A percentile compares a stretch with the other conserved stretches of the same genome.
Evolutionary conservation across 2,888 invertebrate species (phyloP).

Genomic region (Anthophora plumipes): DNA sequence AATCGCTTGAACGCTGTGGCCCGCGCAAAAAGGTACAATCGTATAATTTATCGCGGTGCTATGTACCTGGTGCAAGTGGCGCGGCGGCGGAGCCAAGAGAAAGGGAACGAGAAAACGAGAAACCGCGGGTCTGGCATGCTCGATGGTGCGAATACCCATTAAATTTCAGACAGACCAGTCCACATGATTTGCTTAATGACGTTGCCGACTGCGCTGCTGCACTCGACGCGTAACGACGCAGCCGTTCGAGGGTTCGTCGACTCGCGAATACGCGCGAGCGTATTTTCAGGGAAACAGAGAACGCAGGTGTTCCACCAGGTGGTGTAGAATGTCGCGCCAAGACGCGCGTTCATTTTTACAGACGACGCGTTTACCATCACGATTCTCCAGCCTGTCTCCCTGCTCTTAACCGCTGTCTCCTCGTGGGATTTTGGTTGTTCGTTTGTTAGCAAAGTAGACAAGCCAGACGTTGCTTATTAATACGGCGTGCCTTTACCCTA

Average conservation of each 20-base stretch:
- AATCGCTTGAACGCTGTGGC: conserved; percentile 32
- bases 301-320: conserved; percentile 69
- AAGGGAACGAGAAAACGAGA: conserved; percentile 36
- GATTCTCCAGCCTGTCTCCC: conserved; percentile 22
- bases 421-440: neutral
- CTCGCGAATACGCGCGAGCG: neutral
- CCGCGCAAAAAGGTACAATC: conserved; percentile 51
- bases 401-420: neutral
- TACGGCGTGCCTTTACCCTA: conserved; percentile 67
- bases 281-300: conserved; percentile 36
- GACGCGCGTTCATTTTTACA: conserved; percentile 71
- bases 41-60: conserved; percentile 50
- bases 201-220: conserved; percentile 67
- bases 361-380: conserved; percentile 54
- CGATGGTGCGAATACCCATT: conserved; percentile 70
- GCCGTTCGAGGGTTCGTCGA: neutral
- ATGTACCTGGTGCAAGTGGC: conserved; percentile 26
- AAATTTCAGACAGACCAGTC: conserved; percentile 70
- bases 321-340: conserved; percentile 64
- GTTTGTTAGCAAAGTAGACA: neutral
- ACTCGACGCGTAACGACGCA: conserved; percentile 41
- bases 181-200: conserved; percentile 77
- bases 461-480: conserved; percentile 71
- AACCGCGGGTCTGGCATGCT: conserved; percentile 46
- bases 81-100: neutral